Base-by-base conservation (phyloP, 2,113 vertebrate genomes). In the Mus pahari region DNA sequence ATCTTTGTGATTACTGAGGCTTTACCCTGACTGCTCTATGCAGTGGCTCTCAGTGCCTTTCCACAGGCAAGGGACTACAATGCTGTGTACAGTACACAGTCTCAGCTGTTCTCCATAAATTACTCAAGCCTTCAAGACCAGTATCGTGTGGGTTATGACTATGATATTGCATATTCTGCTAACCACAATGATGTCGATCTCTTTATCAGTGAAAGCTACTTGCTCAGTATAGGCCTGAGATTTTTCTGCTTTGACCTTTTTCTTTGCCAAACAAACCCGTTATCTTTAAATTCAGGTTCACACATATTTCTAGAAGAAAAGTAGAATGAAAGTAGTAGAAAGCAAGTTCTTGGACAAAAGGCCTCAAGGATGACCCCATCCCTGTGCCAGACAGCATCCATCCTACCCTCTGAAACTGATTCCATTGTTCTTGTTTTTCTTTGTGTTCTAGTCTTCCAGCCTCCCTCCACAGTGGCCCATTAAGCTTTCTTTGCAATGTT, bases 61-160 rank as follows among this genome's bases (percentile, higher is more conserved):
- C 33, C 79, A 60, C 1, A 11, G 12, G 12, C 66, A 33, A 33
- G 48, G 3, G 36, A 60, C 11, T 82, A 12, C 36, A 82, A 24
- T 2, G 1, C 12, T 26, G 36, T 13, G 0, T 9, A 42, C 0
- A 28, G n/a, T 28, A 26, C 22, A 60, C 14, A 4, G 6, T 28
- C n/a, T 83, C 7, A 42, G 79, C 13, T 42, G 26, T 13, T 83
- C 55, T 83, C n/a, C 24, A 17, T 62, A 17, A 16, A 6, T 7
- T 83, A n/a, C 81, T 62, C 22, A 62, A 10, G 1, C 22, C 24
- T 42, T 60, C n/a, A 62, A 26, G 42, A 28, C n/a, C 24, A 83
- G n/a, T 83, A 42, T 28, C 20, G 2, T 60, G 55, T 39, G 24
- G 13, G 9, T 22, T 42, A 83, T 2, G 7, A 62, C 10, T 42